Evolutionary conservation across 1,140 invertebrate species (phyloP).

Genomic region (Hypothenemus hampei): DNA sequence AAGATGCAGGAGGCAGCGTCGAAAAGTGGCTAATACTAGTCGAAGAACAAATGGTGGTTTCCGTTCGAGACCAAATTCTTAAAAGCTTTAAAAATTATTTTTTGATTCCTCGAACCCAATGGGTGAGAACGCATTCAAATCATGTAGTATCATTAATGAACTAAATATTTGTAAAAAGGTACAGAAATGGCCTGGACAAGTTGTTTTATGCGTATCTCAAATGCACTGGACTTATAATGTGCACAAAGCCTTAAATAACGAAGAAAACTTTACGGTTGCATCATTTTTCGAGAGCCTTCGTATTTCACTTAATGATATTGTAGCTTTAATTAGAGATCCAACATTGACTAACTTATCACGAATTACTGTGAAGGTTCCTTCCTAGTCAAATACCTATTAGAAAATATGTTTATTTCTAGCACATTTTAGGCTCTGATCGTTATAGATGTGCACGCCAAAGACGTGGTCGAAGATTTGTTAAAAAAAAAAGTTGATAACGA

Average conservation of each 20-base stretch:
- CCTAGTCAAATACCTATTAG: neutral
- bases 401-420: too few relatives aligned
- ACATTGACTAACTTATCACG: constrained; percentile 57
- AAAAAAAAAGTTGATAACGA: constrained; percentile 63
- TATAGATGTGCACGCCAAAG: constrained; percentile 87
- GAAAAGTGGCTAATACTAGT: constrained; percentile 90
- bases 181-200: constrained; percentile 79
- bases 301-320: constrained; percentile 60
- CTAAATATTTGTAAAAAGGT: constrained; percentile 5
- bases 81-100: constrained; percentile 68
- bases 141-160: neutral
- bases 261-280: constrained; percentile 50
- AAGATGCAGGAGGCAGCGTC: constrained; percentile 78
- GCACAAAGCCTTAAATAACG: constrained; percentile 60
- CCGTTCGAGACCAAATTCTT: constrained; percentile 66
- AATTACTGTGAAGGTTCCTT: constrained; percentile 64
- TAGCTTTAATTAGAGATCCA: constrained; percentile 54
- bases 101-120: constrained; percentile 58
- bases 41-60: constrained; percentile 73
- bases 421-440: constrained; percentile 66
- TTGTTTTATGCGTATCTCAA: constrained; percentile 79
- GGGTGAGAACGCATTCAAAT: constrained; percentile 54
- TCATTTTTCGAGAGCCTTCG: constrained; percentile 17
- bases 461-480: constrained; percentile 74
- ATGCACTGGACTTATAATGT: constrained; percentile 85